Evolutionary conservation across 2,888 invertebrate species (phyloP).

Genomic region (Germaria angustata): DNA sequence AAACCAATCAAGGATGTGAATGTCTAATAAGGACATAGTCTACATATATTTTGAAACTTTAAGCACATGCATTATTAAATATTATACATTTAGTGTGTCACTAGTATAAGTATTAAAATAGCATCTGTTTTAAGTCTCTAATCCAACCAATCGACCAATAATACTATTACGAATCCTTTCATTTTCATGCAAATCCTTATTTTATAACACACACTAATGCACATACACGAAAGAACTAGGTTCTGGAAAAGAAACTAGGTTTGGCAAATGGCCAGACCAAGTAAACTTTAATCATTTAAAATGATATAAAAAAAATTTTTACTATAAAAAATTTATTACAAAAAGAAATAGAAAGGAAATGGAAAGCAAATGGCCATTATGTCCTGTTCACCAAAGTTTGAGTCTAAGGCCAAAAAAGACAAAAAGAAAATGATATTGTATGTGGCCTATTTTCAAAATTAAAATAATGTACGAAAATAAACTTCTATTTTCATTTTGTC

Average conservation of each 20-base stretch:
- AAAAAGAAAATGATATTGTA: not conserved
- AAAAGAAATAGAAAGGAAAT: not conserved
- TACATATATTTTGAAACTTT: too few relatives aligned
- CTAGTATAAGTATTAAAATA: not conserved
- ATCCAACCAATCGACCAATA: constrained; percentile 33
- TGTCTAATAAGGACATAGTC: too few relatives aligned
- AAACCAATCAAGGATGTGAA: too few relatives aligned
- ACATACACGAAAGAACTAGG: too few relatives aligned
- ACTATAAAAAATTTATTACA: too few relatives aligned
- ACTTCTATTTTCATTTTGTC: not conserved
- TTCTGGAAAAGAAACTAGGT: not conserved
- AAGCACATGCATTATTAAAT: too few relatives aligned
- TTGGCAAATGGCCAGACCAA: constrained; percentile 25
- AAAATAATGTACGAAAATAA: constrained; percentile 38
- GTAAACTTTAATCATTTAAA: not conserved
- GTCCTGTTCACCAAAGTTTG: not conserved
- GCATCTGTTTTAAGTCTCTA: constrained; percentile 36
- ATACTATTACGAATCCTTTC: constrained; percentile 25
- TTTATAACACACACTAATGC: not conserved
- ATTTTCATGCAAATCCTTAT: not conserved
- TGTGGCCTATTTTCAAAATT: constrained; percentile 40
- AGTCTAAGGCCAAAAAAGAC: not conserved
- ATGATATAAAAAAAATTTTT: not conserved
- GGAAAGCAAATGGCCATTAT: not conserved
- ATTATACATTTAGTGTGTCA: not conserved